Evolutionary conservation across 1,140 invertebrate species (phyloP).

Genomic region (Nephila pilipes): DNA sequence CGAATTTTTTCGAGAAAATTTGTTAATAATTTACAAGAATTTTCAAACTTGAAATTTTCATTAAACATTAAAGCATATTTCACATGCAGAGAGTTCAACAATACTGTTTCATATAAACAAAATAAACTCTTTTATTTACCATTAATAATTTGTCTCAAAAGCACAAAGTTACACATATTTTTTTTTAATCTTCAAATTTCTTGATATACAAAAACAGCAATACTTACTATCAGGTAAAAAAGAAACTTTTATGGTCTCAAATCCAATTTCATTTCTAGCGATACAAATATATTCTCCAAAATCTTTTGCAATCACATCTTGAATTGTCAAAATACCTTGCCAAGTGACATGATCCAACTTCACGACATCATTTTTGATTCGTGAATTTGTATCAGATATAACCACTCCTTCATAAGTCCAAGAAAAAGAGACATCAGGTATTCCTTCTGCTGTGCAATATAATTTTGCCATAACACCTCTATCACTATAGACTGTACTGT

Average conservation of each 20-base stretch:
- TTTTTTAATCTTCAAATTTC: background rate
- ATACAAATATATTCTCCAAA: constrained; percentile 95
- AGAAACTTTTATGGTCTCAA: constrained; percentile 85
- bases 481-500: constrained; percentile 93
- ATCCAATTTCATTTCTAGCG: constrained; percentile 92
- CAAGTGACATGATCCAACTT: constrained; percentile 86
- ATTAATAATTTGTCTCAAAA: no score
- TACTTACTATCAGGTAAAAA: constrained; percentile 81
- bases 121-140: no score
- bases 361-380: constrained; percentile 85
- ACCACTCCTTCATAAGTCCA: constrained; percentile 89
- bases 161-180: no score
- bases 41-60: no score
- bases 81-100: no score
- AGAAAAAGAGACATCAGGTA: constrained; percentile 90
- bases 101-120: no score
- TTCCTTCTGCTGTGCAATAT: constrained; percentile 90
- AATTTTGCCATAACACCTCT: constrained; percentile 90
- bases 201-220: background rate
- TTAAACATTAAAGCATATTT: no score
- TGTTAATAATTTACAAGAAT: no score
- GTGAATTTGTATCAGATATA: constrained; percentile 84
- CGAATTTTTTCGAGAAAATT: no score
- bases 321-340: constrained; percentile 90
- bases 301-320: constrained; percentile 90